Conservation (phyloP, 1,140 invertebrate genomes). For the Hormaphis cornu region DNA sequence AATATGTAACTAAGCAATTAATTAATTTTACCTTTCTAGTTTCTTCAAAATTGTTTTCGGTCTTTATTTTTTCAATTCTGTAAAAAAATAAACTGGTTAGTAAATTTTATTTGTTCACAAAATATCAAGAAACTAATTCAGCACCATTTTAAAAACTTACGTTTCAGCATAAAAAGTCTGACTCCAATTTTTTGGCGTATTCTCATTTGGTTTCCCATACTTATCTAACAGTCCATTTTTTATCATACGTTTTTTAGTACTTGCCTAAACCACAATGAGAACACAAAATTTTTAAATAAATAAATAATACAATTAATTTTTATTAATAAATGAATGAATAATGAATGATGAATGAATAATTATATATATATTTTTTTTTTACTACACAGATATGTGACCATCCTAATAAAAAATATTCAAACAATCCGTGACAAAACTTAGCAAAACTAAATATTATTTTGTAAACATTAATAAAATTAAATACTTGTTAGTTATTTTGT, state of each 20-base stretch:
- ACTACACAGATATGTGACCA: no score
- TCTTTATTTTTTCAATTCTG: slow-evolving; percentile 12
- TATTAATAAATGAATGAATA: background rate
- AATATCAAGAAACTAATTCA: background rate
- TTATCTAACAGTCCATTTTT: slow-evolving; percentile 88
- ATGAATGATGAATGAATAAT: background rate
- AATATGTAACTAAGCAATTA: background rate
- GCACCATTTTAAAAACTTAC: background rate
- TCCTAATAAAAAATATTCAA: no score
- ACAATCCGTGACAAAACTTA: no score
- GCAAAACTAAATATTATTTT: background rate
- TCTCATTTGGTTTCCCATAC: slow-evolving; percentile 94
- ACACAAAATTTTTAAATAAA: no score
- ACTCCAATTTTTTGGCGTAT: slow-evolving; percentile 67
- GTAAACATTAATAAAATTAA: background rate
- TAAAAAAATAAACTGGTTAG: background rate
- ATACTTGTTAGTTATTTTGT: no score
- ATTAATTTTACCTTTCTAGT: background rate
- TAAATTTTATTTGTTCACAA: background rate
- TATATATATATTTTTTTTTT: no score
- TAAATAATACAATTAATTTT: background rate
- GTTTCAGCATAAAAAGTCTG: background rate
- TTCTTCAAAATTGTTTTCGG: background rate
- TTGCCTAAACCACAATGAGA: no score
- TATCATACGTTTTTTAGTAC: slow-evolving; percentile 84